Base-by-base conservation (phyloP, 2,113 vertebrate genomes). In the Lynx canadensis region DNA sequence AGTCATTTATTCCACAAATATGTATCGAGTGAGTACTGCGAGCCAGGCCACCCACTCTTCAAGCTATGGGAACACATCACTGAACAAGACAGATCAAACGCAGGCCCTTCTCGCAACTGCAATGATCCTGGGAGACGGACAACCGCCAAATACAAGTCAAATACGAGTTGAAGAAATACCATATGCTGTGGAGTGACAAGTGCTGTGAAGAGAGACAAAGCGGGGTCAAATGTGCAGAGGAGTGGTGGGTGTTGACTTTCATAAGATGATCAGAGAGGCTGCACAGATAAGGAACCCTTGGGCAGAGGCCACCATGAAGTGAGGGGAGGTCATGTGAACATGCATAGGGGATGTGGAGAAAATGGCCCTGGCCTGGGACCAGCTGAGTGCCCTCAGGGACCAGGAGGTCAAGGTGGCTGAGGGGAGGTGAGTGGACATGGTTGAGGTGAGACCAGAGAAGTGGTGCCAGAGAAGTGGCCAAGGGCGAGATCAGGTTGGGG, bases 1-100 rank as follows among this genome's bases (percentile, higher is more conserved):
- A 95, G 45, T 94, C n/a, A 79, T 71, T 89, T 89, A n/a, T 93
- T 65, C 55, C 78, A 71, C 38, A 89, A 95, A 31, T 36, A 80
- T 9, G 23, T 41, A 78, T 12, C n/a, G 31, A 89, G 27, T 91
- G 57, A 83, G 25, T 89, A n/a, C 2, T 81, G 14, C 4, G 29
- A 55, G 52, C 29, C 10, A n/a, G 48, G 13, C 41, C 3, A n/a
- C 14, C 10, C 29, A 31, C 38, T 76, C 33, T 41, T 55, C 27
- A 45, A 81, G 11, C 19, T 4, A 87, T 16, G 29, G 71, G 23
- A 57, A 45, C 60, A 41, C 19, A 65, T 45, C 57, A 31, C 0
- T 76, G 78, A 80, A 69, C 5, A 55, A 95, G n/a, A 88, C 15
- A 52, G n/a, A 36, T 55, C 31, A 68, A 80, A 7, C 12, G 23